phyloP scores from a whole-genome alignment of 2,797 vertebrate species.

The Myotis findleyi region DNA sequence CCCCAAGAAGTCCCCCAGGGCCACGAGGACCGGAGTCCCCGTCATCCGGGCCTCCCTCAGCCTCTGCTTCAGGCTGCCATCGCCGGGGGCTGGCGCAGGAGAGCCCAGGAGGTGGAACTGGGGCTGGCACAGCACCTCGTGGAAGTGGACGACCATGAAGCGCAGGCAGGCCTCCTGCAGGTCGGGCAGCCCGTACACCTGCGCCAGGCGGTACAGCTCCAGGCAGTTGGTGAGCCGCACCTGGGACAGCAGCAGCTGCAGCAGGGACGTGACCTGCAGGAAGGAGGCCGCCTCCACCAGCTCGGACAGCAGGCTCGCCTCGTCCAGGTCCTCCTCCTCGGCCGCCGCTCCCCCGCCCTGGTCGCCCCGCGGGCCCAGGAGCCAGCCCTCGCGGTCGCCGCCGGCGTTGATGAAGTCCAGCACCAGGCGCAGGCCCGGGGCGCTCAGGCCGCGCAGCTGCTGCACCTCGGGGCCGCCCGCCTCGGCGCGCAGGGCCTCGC shows the following conservation, averaged over 20 bases:
- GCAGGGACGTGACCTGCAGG: constrained; percentile 94
- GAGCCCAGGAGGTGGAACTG: constrained; percentile 86
- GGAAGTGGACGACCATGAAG: constrained; percentile 94
- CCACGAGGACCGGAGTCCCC: constrained; percentile 92
- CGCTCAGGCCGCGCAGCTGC: constrained; percentile 95
- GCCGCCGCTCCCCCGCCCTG: constrained; percentile 88
- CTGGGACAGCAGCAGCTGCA: constrained; percentile 92
- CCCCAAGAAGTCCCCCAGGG: constrained; percentile 92
- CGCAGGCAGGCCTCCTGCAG: constrained; percentile 91
- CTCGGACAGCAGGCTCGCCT: constrained; percentile 89
- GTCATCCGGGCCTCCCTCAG: constrained; percentile 92
- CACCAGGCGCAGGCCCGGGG: constrained; percentile 94
- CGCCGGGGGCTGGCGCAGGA: constrained; percentile 47
- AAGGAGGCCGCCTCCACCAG: constrained; percentile 96
- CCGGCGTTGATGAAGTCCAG: constrained; percentile 95
- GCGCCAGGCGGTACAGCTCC: constrained; percentile 93
- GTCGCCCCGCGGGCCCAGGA: constrained; percentile 90
- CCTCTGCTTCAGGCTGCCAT: constrained; percentile 86
- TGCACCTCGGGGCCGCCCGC: constrained; percentile 92
- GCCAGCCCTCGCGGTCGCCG: constrained; percentile 87
- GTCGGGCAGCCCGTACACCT: constrained; percentile 94
- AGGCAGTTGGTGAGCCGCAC: constrained; percentile 94
- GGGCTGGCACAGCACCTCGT: constrained; percentile 91
- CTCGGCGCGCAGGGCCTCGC: constrained; percentile 91
- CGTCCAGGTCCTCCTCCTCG: constrained; percentile 84